Percentiles rank a stretch among this genome's conserved stretches.
These are phyloP conservation scores for Haliaeetus leucogaster DNA, from an alignment of 2,113 vertebrate species.

Conservation along the genomic window DNA sequence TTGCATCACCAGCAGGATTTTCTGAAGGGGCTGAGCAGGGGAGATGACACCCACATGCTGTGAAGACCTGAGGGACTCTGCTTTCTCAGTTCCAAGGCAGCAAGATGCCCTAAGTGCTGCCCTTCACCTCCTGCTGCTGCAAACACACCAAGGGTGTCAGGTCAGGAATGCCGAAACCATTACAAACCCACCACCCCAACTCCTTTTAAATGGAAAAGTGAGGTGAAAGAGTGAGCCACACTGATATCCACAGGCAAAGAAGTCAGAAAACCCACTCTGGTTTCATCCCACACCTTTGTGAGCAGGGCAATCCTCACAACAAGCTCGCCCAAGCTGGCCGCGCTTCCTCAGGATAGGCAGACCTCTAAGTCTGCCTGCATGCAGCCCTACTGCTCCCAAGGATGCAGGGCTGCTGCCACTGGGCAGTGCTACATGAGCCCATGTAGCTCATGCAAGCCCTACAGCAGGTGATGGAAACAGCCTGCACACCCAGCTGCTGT, in stretches of 20 bases:
- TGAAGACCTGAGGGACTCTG: not conserved
- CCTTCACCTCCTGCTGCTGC: not conserved
- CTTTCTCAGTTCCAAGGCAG: not conserved
- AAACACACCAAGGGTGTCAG: not conserved
- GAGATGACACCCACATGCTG: fast-evolving
- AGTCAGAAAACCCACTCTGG: not conserved
- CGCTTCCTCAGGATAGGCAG: not conserved
- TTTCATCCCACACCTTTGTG: not conserved
- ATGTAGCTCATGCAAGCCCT: not conserved
- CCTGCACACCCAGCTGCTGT: not conserved
- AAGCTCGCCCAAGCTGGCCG: fast-evolving
- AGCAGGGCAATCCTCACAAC: not conserved
- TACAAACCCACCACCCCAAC: not conserved
- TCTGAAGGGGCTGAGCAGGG: not conserved
- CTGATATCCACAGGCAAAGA: not conserved
- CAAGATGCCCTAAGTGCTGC: not conserved
- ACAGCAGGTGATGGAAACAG: not conserved
- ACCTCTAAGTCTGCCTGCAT: fast-evolving
- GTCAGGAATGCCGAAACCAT: not conserved
- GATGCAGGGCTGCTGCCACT: fast-evolving
- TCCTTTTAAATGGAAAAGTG: not conserved
- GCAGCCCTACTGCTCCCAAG: not conserved
- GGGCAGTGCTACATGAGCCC: not conserved
- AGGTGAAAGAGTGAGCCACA: not conserved
- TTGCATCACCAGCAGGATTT: not conserved